Evolutionary conservation across 2,113 vertebrate genomes (phyloP).

Genomic region (Gila orcuttii): DNA sequence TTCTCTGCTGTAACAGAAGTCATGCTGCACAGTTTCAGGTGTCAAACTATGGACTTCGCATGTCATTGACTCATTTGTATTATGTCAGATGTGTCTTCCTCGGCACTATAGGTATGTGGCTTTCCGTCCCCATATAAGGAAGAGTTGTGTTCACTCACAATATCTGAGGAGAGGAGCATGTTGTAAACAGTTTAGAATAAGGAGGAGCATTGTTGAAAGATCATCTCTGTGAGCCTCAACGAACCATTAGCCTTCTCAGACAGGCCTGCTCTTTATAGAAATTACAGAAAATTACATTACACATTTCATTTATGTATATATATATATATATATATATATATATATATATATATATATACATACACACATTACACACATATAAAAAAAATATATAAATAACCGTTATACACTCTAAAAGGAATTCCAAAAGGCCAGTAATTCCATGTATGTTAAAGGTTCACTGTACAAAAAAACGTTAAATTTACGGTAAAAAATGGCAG

Average conservation of each 20-base stretch:
- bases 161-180: constrained; percentile 62
- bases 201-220: constrained; percentile 54
- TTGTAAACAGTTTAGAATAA: constrained; percentile 75
- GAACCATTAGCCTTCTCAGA: neutral
- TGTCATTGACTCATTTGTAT: constrained; percentile 4
- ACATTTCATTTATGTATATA: too few species aligned
- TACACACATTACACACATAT: too few species aligned
- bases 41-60: neutral
- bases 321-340: too few species aligned
- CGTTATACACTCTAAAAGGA: too few species aligned
- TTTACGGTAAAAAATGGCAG: too few species aligned
- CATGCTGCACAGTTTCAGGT: neutral
- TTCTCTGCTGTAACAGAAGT: neutral
- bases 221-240: neutral
- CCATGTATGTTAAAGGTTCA: too few species aligned
- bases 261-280: neutral
- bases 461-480: too few species aligned
- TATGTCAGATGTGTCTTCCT: constrained; percentile 19
- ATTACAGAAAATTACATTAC: neutral
- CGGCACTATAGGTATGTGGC: constrained; percentile 57
- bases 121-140: constrained; percentile 77
- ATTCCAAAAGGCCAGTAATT: too few species aligned
- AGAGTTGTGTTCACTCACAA: constrained; percentile 53
- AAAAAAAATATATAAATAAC: too few species aligned
- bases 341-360: too few species aligned